Conservation (phyloP, 2,888 invertebrate genomes). For the Leptopilina syphax region DNA sequence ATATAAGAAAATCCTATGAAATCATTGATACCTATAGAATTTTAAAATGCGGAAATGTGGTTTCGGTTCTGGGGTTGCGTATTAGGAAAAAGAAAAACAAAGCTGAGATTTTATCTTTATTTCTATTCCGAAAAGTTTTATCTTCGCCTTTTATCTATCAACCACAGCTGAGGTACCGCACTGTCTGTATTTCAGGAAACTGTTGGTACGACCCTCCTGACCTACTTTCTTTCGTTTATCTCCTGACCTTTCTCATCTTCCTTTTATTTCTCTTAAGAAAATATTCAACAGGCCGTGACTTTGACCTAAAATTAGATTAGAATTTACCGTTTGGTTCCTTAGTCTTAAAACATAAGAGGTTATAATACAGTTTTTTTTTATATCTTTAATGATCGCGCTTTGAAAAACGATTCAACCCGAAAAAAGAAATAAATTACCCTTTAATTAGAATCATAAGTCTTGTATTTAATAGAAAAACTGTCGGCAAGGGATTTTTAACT, state of each 20-base stretch:
- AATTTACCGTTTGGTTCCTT: not conserved
- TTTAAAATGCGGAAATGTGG: too few relatives aligned
- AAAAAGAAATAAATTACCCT: too few relatives aligned
- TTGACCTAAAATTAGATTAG: conserved; percentile 21
- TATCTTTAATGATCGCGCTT: too few relatives aligned
- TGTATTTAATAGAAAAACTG: too few relatives aligned
- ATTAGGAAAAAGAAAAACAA: not conserved
- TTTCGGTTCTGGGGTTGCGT: too few relatives aligned
- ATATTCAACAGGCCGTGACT: conserved; percentile 56
- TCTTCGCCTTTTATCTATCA: not conserved
- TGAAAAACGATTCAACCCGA: too few relatives aligned
- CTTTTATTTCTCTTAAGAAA: conserved; percentile 60
- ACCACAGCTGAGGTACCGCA: not conserved
- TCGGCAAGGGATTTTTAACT: too few relatives aligned
- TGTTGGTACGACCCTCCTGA: conserved; percentile 41
- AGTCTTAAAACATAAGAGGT: not conserved
- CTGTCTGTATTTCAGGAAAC: conserved; percentile 29
- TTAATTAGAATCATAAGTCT: too few relatives aligned
- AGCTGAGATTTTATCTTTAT: conserved; percentile 1
- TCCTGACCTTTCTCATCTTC: conserved; percentile 52
- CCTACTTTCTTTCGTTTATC: conserved; percentile 51
- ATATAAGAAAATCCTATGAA: too few relatives aligned
- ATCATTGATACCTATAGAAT: too few relatives aligned
- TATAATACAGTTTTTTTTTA: too few relatives aligned
- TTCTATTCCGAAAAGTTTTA: conserved; percentile 13